Percentiles rank a stretch among this genome's conserved stretches.
Evolutionary conservation across 2,888 invertebrate species (phyloP).

Genomic region (Agriopis aurantiaria): DNA sequence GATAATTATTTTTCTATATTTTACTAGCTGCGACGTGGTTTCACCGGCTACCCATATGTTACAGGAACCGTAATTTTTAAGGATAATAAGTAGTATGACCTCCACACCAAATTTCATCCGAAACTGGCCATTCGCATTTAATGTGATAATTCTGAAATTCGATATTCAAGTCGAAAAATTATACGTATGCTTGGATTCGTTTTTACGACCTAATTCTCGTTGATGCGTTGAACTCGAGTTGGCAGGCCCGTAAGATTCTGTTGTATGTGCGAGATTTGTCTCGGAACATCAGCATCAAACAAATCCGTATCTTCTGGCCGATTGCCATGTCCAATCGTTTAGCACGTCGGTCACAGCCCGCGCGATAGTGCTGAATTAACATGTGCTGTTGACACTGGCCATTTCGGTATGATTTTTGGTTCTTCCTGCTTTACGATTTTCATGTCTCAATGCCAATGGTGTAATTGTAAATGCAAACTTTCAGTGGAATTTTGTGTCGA

Average conservation of each 20-base stretch:
- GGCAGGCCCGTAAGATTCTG: slow-evolving; percentile 3
- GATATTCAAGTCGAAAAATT: not conserved
- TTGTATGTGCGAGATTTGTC: slow-evolving; percentile 6
- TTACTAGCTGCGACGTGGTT: too few relatives aligned
- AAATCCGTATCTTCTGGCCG: slow-evolving; percentile 39
- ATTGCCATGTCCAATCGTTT: slow-evolving; percentile 54
- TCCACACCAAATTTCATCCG: too few relatives aligned
- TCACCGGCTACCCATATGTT: too few relatives aligned
- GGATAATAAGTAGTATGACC: too few relatives aligned
- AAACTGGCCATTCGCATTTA: too few relatives aligned
- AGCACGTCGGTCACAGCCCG: slow-evolving; percentile 50
- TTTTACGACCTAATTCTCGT: slow-evolving; percentile 18
- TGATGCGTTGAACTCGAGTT: slow-evolving; percentile 20
- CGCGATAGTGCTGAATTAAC: slow-evolving; percentile 34
- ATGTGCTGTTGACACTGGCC: slow-evolving; percentile 50
- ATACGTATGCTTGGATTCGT: not conserved
- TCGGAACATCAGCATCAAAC: slow-evolving; percentile 25
- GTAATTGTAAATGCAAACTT: slow-evolving; percentile 33
- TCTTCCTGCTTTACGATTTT: slow-evolving; percentile 59
- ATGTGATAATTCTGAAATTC: not conserved
- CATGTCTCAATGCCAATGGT: slow-evolving; percentile 66
- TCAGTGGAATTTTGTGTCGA: slow-evolving; percentile 37
- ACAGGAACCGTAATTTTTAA: too few relatives aligned
- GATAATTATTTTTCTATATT: too few relatives aligned
- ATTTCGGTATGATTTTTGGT: slow-evolving; percentile 48